Evolutionary conservation across 2,888 invertebrate genomes (phyloP), one percentile per base, ranked within the genome.

Genomic region (Hetaerina titia): DNA sequence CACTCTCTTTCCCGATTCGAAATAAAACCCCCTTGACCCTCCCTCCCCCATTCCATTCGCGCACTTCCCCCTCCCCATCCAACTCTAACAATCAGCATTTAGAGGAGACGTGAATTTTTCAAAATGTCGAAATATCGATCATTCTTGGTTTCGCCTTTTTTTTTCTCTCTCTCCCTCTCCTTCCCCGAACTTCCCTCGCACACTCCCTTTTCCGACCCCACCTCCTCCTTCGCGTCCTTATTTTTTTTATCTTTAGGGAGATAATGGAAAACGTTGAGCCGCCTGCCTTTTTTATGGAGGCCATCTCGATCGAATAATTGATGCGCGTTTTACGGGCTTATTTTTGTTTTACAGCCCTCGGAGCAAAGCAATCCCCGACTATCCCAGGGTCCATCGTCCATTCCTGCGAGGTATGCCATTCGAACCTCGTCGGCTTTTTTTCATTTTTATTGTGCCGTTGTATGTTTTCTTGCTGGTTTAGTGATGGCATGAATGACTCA

Each of bases 281-380:
- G 81, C 11, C 31, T 81, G 81, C 81, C 81, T 81, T 81, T 81
- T 81, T 81, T 81, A 81, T 81, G 81, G 81, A 81, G 81, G 81
- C 81, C 31, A 81, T 31, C 81, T 81, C 31, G 81, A n/a, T 81
- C 25, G 81, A 81, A 81, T 81, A 81, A 81, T 81, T 81, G 81
- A 81, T 81, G 81, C 13, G 11, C 81, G 31, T 81, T 81, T 81
- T 81, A 81, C 31, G 81, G 81, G 81, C 81, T 81, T 81, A 11
- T 69, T 22, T 69, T n/a, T 69, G 22, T 81, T 81, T 81, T 81
- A 81, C 81, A 81, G 25, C 25, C 81, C 81, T 22, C 81, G 81
- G 15, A 81, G 81, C 81, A 31, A 81, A 81, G 81, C 81, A 31
- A 31, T 81, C 31, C 31, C 81, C 4, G 31, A 1, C 81, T 31